A percentile compares a stretch with the other conserved stretches of the same genome.
Conservation (phyloP, 2,797 vertebrate genomes). For the Phataginus tricuspis region DNA sequence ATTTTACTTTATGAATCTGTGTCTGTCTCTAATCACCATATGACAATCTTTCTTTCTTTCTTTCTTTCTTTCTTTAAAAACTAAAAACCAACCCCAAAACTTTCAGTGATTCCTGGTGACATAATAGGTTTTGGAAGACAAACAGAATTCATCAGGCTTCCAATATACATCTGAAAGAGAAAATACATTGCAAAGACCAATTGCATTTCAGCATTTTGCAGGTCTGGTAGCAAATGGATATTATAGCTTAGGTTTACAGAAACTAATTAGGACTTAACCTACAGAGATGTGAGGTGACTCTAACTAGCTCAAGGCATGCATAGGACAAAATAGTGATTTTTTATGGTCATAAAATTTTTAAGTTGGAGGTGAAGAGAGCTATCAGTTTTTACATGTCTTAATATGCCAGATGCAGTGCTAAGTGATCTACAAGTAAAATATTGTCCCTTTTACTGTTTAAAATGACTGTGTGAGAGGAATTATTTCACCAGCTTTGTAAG, state of each 20-base stretch:
- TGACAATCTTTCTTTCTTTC: background rate
- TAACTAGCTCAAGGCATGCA: background rate
- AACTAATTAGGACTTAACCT: background rate
- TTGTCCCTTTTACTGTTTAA: background rate
- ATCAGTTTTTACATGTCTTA: background rate
- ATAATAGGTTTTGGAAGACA: background rate
- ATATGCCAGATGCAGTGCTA: background rate
- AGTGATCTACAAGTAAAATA: background rate
- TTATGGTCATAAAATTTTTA: background rate
- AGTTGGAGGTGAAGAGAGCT: background rate
- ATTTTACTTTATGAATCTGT: constrained; percentile 26
- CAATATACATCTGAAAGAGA: background rate
- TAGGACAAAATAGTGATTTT: background rate
- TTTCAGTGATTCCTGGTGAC: background rate
- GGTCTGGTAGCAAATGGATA: background rate
- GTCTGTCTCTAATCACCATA: background rate
- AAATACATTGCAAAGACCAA: background rate
- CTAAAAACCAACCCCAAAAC: background rate
- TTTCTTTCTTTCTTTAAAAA: background rate
- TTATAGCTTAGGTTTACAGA: background rate
- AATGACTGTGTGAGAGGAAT: background rate
- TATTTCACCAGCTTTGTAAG: constrained; percentile 14
- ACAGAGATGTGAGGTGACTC: background rate
- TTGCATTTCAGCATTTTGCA: background rate
- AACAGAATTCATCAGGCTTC: background rate